phyloP scores from a whole-genome alignment of 2,797 vertebrate species.

The Decapterus maruadsi region DNA sequence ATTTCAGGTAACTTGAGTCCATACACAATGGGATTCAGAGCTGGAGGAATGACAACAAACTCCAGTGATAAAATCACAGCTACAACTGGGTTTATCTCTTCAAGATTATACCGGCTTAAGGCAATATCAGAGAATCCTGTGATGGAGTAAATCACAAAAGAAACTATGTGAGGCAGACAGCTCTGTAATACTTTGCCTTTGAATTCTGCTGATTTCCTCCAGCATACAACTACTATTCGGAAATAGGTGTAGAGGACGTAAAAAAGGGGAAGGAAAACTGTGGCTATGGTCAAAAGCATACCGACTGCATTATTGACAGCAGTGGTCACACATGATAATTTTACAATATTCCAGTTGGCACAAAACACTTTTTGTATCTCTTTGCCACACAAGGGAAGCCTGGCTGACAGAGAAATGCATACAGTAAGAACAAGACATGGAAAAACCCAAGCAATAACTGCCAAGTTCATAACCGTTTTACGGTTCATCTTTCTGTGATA shows the following conservation, averaged over 20 bases:
- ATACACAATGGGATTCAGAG: conserved; percentile 77
- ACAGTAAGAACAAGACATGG: conserved; percentile 11
- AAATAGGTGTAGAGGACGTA: conserved; percentile 68
- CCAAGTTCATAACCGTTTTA: conserved; percentile 40
- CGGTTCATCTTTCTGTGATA: conserved; percentile 66
- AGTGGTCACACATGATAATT: conserved; percentile 64
- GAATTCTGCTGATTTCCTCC: conserved; percentile 57
- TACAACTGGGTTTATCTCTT: conserved; percentile 57
- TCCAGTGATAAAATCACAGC: conserved; percentile 73
- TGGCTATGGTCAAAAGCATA: conserved; percentile 21
- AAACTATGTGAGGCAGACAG: conserved; percentile 66
- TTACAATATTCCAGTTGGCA: conserved; percentile 70
- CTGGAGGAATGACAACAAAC: conserved; percentile 75
- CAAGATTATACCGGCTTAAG: conserved; percentile 50
- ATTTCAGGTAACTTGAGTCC: conserved; percentile 73
- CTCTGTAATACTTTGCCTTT: conserved; percentile 66
- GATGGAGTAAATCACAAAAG: conserved; percentile 60
- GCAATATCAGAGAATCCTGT: conserved; percentile 58
- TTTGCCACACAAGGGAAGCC: conserved; percentile 69
- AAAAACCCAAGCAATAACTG: conserved; percentile 35
- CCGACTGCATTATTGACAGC: conserved; percentile 43
- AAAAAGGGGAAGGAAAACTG: conserved; percentile 42
- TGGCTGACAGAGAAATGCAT: background rate
- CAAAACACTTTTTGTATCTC: conserved; percentile 69
- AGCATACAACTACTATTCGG: conserved; percentile 53